Percentiles rank a stretch among this genome's conserved stretches.
phyloP scores from a whole-genome alignment of 2,113 vertebrate species.

The Thryonomys swinderianus region DNA sequence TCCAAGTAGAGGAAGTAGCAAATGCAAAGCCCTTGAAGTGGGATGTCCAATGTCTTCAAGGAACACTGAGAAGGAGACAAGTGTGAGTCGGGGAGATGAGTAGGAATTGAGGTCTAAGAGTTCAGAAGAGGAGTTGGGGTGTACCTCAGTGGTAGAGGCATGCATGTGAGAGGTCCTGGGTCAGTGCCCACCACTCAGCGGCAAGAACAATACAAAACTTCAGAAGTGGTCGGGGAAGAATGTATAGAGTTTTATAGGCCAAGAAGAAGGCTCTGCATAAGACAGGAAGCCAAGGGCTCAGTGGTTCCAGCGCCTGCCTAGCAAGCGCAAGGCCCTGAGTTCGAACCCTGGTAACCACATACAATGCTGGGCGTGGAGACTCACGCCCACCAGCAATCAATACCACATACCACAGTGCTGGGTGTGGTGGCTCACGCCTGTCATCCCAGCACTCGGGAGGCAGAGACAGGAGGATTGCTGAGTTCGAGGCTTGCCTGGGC shows the following conservation, averaged over 20 bases:
- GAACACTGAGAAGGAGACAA: not conserved
- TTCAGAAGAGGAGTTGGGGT: not conserved
- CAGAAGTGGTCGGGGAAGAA: not conserved
- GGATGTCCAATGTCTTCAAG: not conserved
- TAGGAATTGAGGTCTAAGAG: not conserved
- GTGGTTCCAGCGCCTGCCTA: no score
- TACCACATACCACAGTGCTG: no score
- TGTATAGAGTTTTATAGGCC: not conserved
- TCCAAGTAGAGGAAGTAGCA: not conserved
- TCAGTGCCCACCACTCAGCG: not conserved
- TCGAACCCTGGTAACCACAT: no score
- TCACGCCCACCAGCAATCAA: no score
- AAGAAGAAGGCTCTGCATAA: not conserved
- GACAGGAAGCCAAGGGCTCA: not conserved
- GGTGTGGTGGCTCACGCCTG: no score
- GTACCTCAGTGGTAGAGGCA: not conserved
- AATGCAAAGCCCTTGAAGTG: not conserved
- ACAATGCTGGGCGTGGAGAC: no score
- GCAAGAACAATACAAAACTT: not conserved
- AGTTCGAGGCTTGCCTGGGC: no score
- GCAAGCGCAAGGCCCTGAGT: no score
- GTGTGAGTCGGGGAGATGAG: not conserved
- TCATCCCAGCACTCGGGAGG: no score
- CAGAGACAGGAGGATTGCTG: no score
- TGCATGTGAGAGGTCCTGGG: no score